Evolutionary conservation across 2,113 vertebrate genomes (phyloP), one percentile per base, ranked within the genome.

Genomic region (Brachyhypopomus occidentalis): DNA sequence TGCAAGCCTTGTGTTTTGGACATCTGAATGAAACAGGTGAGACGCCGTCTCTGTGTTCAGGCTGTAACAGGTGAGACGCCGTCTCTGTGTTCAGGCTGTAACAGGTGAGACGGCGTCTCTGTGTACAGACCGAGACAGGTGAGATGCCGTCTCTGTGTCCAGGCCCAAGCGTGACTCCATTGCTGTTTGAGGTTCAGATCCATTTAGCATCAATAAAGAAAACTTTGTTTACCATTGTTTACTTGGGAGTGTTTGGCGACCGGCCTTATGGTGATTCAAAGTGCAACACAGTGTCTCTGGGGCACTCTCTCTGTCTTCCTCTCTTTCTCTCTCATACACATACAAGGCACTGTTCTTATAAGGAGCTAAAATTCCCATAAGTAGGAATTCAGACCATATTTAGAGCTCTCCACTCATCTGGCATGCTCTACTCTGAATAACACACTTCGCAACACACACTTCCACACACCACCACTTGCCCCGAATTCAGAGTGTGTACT

Each of bases 371-470:
- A 85, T 80, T 89, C 87, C 6, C 89, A 88, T 91, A 89, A 89
- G 87, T 91, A 88, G 87, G 89, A 90, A 89, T 90, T 88, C 83
- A 91, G 93, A 92, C 93, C 93, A 94, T 94, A 94, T 94, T 94
- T 94, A 94, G 93, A 89, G 88, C 67, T 87, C 87, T 82, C 76
- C 81, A 87, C 79, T 83, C 78, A 82, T 92, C 93, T 92, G 87
- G 89, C 86, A 89, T 93, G 88, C 90, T 89, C 67, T 58, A 73
- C 78, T 83, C 87, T 86, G 86, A 89, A 83, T 17, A 81, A 80
- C 77, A 74, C 69, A 86, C 90, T 89, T 88, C 89, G 83, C 16
- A 81, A 90, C 81, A 87, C 83, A 87, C 81, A 72, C 55, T 84
- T 84, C 81, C 6, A 23, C 77, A 20, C 36, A 78, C 34, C 41